Evolutionary conservation across 2,797 vertebrate species (phyloP), one percentile per base, ranked within the genome.

Genomic region (Chanos chanos): DNA sequence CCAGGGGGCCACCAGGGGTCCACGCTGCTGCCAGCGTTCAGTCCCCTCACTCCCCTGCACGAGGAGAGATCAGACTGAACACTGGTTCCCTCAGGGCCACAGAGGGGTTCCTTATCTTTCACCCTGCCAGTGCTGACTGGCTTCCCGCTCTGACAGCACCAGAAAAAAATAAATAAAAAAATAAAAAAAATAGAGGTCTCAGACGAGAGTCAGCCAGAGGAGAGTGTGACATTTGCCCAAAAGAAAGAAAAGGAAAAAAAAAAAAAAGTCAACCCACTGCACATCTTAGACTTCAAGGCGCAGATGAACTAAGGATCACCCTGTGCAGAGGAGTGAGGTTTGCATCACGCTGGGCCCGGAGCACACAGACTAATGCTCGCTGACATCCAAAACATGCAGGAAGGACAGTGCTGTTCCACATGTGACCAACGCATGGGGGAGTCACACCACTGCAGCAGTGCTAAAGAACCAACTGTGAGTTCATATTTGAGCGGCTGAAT

Each of bases 141-240:
- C 18, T 22, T 5, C 48, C 48, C n/a, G 30, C 4, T 21, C 27
- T 28, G 45, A 67, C 51, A 55, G 65, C 57, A 41, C n/a, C n/a
- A 31, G 9, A 40, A n/a, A n/a, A n/a, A n/a, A n/a, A n/a, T n/a
- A n/a, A n/a, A n/a, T n/a, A n/a, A n/a, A n/a, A n/a, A n/a, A n/a
- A n/a, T n/a, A n/a, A n/a, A n/a, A n/a, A n/a, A n/a, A n/a, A n/a
- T n/a, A 37, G 54, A 43, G 15, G 41, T 52, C 19, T 44, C 30
- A 57, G 37, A 54, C 39, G 7, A 57, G 2, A 10, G 18, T 34
- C 18, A 36, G 33, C 24, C 15, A 43, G 24, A 30, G 43, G 5
- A 27, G 18, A 64, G 37, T 41, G 28, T 50, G 49, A 72, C 64
- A 63, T 40, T 34, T 13, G 15, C n/a, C 40, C 3, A 31, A 24